Evolutionary conservation across 2,113 vertebrate genomes (phyloP).

Genomic region (Ancistrus triradiatus): DNA sequence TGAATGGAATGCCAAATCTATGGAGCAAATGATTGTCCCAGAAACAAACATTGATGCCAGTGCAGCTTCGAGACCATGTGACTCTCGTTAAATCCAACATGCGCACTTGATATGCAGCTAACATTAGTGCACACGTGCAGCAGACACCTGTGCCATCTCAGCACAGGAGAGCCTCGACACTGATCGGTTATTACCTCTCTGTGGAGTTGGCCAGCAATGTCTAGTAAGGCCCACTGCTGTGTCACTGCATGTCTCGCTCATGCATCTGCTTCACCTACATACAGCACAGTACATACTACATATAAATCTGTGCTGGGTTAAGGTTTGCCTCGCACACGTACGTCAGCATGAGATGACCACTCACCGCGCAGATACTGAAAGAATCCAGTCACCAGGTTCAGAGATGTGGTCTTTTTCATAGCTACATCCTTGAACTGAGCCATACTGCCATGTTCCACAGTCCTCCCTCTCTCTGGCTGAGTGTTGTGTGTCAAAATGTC

Average conservation of each 20-base stretch:
- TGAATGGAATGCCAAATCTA: slow-evolving; percentile 12
- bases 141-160: slow-evolving; percentile 43
- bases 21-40: slow-evolving; percentile 11
- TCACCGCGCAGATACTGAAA: slow-evolving; percentile 79
- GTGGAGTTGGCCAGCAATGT: slow-evolving; percentile 55
- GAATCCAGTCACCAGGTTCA: slow-evolving; percentile 77
- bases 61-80: slow-evolving; percentile 15
- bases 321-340: neutral
- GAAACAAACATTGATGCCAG: slow-evolving; percentile 21
- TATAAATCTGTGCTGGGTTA: slow-evolving; percentile 20
- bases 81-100: slow-evolving; percentile 37
- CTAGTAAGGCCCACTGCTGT: slow-evolving; percentile 58
- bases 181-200: slow-evolving; percentile 55
- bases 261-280: slow-evolving; percentile 50
- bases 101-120: slow-evolving; percentile 28
- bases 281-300: slow-evolving; percentile 40
- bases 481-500: slow-evolving; percentile 51
- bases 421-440: slow-evolving; percentile 70
- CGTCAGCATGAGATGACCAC: slow-evolving; percentile 54
- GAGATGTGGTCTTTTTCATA: slow-evolving; percentile 65
- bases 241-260: slow-evolving; percentile 49
- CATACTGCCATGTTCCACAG: slow-evolving; percentile 64
- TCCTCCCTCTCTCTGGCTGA: slow-evolving; percentile 48
- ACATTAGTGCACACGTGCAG: slow-evolving; percentile 55
- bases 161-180: slow-evolving; percentile 47